A percentile compares a stretch with the other conserved stretches of the same genome.
Conservation (phyloP, 2,888 invertebrate species). For the Ectemnius continuus region DNA sequence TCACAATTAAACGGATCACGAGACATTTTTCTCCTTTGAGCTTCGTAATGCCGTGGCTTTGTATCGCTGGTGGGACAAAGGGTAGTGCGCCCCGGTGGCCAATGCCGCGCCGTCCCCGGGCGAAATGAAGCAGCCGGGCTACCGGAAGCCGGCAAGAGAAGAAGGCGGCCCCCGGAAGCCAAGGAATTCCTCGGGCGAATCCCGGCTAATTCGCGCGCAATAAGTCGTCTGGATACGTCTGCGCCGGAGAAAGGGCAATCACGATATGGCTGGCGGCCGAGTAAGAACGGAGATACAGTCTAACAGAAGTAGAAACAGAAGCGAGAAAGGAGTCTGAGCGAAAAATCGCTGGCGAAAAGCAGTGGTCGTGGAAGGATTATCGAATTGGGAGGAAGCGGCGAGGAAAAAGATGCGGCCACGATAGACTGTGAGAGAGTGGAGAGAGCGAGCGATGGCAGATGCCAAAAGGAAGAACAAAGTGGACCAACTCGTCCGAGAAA, state of each 20-base stretch:
- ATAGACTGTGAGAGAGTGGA: background rate
- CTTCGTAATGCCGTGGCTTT: constrained; percentile 33
- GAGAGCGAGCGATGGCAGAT: background rate
- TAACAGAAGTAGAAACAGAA: background rate
- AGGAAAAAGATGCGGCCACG: constrained; percentile 35
- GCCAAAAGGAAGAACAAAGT: constrained; percentile 16
- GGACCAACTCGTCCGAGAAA: constrained; percentile 20
- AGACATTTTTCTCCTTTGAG: constrained; percentile 46
- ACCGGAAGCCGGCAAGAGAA: constrained; percentile 25
- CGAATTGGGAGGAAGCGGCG: constrained; percentile 29
- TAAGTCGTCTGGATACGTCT: constrained; percentile 51
- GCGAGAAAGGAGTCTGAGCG: background rate
- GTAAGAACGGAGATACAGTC: background rate
- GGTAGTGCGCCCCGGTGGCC: background rate
- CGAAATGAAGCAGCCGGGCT: constrained; percentile 24
- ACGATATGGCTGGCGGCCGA: constrained; percentile 14
- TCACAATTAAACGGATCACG: constrained; percentile 54
- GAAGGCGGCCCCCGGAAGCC: constrained; percentile 23
- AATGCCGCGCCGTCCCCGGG: background rate
- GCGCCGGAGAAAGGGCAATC: constrained; percentile 55
- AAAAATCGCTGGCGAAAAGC: constrained; percentile 23
- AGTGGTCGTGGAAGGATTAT: constrained; percentile 16
- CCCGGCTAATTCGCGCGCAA: constrained; percentile 58
- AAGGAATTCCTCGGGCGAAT: constrained; percentile 50
- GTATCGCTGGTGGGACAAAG: constrained; percentile 31